These are phyloP conservation scores for Polyommatus iphigenia DNA, from an alignment of 2,888 invertebrate genomes.

Conservation along the genomic window DNA sequence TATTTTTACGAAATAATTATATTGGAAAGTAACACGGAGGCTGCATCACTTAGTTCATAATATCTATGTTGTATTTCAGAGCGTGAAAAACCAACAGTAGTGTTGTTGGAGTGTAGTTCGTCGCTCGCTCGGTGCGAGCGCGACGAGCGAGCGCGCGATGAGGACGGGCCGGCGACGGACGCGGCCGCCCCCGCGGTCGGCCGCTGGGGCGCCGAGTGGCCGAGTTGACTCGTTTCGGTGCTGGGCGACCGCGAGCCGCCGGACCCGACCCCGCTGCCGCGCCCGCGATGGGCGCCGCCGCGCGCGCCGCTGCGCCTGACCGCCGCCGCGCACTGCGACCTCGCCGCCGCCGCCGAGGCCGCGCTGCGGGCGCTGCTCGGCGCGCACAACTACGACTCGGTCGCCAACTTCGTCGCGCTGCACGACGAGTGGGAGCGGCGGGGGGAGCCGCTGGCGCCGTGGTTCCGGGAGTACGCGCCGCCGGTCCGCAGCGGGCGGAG, in stretches of 20 bases:
- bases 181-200: constrained; percentile 87
- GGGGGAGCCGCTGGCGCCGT: constrained; percentile 81
- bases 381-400: constrained; percentile 93
- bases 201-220: constrained; percentile 97
- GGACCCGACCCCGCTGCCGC: constrained; percentile 58
- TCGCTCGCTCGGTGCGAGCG: constrained; percentile 80
- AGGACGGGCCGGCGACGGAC: constrained; percentile 74
- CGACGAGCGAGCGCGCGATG: constrained; percentile 50
- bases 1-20: not conserved
- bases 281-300: constrained; percentile 64
- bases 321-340: constrained; percentile 85
- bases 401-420: constrained; percentile 89
- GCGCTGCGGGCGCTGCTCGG: constrained; percentile 89
- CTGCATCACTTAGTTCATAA: not conserved
- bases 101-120: constrained; percentile 83
- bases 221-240: constrained; percentile 95
- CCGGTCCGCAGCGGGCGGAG: constrained; percentile 88
- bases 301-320: constrained; percentile 53
- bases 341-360: constrained; percentile 89
- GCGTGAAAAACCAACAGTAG: constrained; percentile 86
- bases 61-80: constrained; percentile 71
- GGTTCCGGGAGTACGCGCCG: constrained; percentile 88
- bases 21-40: not conserved
- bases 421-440: constrained; percentile 83
- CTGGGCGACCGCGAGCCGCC: constrained; percentile 52